Base-by-base conservation (phyloP, 2,888 invertebrate genomes). In the Nomada goodeniana region DNA sequence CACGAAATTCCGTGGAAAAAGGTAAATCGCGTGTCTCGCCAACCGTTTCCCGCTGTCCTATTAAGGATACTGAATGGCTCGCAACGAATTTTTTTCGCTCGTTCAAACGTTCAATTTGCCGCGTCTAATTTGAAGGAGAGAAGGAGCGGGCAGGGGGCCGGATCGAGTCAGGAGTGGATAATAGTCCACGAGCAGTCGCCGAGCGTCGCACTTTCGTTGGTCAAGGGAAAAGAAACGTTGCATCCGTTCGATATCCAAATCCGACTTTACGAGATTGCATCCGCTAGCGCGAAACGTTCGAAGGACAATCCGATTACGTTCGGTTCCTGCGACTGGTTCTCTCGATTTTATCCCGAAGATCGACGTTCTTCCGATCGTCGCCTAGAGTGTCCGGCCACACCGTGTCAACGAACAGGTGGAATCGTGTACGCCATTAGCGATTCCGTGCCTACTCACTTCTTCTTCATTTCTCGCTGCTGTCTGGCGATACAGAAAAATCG, bases 401-500 rank as follows among this genome's bases (percentile, higher is more conserved):
- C 10, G 20, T 36, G 36, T 36, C 53, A 29, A 67, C 20, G 36
- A 15, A 15, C 42, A 53, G 44, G 36, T 36, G 36, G 36, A 36
- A 36, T 36, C 36, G 36, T 2, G 36, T 36, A 20, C 11, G 36
- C 23, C 0, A 20, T 23, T 63, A 47, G 29, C 11, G 4, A 20
- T 11, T n/a, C 18, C 13, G 11, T 36, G 29, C 18, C 52, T 20
- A 52, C 89, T 91, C 87, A 92, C 92, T 88, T 89, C 71, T 84
- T 90, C 61, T 86, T 87, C 59, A 77, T 78, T 67, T 87, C 89
- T 68, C 88, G 80, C 36, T 80, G 78, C 26, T 55, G 61, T n/a
- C 89, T 83, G 5, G 90, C 86, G 79, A 89, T 91, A 82, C 91
- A 91, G 84, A 92, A 88, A 72, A 90, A 76, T 63, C 91, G 89